Base-by-base conservation (phyloP, 2,113 vertebrate species). In the Plecotus auritus region DNA sequence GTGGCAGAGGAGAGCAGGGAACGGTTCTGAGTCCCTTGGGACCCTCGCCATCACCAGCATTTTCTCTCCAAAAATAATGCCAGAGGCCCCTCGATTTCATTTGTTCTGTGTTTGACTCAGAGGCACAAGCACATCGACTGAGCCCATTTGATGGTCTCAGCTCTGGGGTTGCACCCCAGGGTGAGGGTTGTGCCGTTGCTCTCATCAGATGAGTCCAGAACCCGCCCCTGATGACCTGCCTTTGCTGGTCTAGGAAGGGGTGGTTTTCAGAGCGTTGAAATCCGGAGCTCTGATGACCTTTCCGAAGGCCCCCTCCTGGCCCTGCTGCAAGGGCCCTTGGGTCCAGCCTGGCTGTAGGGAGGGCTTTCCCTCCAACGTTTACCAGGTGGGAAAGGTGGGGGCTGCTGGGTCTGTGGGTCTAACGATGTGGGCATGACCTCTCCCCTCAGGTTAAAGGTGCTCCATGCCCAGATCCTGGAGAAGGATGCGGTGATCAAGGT, bases 401-500 rank as follows among this genome's bases (percentile, higher is more conserved):
- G 74, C 37, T 13, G 0, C 35, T 35, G 61, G 13, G 4, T 23
- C 30, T 32, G 28, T 69, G 23, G 10, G 59, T 47, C 94, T 90
- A 56, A 95, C 1, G 37, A 9, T 78, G 2, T 64, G 72, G 47
- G 28, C 64, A 0, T 45, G 87, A 16, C 73, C 95, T 35, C 82
- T 76, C 56, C 95, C 66, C 14, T 32, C 90, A 99, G 99, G 97
- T 99, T 99, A 61, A 99, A 99, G 70, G 99, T 98, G 3, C 99
- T 99, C 47, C 99, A 99, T 0, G 99, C 99, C 59, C 99, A 99
- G 97, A 99, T 99, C 95, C 97, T 99, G 94, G 99, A 99, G 98
- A 99, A 99, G 96, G 99, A 99, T 0, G 99, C 99, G 0, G 98
- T 99, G 96, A 99, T 99, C 97, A 99, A 99, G 96, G 99, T 99